Percentiles rank a stretch among this genome's conserved stretches.
These are phyloP conservation scores for Pherbina coryleti DNA, from an alignment of 2,888 invertebrate genomes.

Conservation along the genomic window DNA sequence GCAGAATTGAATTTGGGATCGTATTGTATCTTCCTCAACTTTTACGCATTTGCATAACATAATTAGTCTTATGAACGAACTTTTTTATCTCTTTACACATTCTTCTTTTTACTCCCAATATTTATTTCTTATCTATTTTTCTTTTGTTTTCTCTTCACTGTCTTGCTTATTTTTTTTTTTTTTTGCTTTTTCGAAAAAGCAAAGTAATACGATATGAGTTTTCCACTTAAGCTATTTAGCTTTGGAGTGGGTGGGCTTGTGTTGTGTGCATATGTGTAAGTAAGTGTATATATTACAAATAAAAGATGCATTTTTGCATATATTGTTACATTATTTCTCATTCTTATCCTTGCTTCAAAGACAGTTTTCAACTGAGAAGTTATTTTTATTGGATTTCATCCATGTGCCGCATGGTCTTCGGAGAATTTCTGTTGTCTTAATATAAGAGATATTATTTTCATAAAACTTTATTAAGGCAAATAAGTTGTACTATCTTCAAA, in stretches of 20 bases:
- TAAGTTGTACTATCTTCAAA: too few relatives aligned
- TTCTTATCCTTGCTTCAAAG: neutral
- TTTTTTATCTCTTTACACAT: conserved; percentile 1
- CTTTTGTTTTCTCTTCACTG: neutral
- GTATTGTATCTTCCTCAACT: neutral
- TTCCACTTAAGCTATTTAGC: neutral
- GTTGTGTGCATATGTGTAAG: neutral
- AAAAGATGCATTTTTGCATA: conserved; percentile 1
- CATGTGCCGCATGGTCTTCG: neutral
- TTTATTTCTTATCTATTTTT: neutral
- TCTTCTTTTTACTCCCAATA: neutral
- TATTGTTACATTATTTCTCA: neutral
- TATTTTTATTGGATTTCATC: neutral
- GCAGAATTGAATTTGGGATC: neutral
- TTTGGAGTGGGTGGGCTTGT: neutral
- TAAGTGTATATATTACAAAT: neutral
- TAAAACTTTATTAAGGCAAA: too few relatives aligned
- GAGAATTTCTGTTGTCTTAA: too few relatives aligned
- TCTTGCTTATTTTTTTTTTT: neutral
- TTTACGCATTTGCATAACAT: conserved; percentile 25
- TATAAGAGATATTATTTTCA: too few relatives aligned
- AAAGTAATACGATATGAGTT: neutral
- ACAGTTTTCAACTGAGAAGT: neutral
- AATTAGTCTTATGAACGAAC: conserved; percentile 25
- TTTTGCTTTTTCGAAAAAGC: neutral